A percentile compares a stretch with the other conserved stretches of the same genome.
phyloP scores from a whole-genome alignment of 2,888 invertebrate genomes.

The Eurytoma adleriae region DNA sequence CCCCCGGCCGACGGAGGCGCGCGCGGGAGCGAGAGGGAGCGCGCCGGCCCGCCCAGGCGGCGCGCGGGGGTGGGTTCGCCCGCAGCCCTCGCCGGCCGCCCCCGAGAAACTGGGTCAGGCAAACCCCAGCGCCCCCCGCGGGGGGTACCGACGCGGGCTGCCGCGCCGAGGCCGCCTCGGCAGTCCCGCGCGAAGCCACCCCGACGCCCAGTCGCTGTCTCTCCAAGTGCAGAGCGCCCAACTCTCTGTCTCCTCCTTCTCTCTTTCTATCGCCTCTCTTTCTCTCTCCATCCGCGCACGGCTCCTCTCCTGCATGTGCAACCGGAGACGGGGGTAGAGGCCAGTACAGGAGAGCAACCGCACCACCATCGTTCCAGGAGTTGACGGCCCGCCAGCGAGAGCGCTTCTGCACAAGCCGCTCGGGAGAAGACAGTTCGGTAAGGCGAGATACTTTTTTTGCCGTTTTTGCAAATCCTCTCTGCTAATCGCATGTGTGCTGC shows the following conservation, averaged over 20 bases:
- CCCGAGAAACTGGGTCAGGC: constrained; percentile 69
- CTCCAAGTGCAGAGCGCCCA: constrained; percentile 12
- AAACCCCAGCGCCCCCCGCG: constrained; percentile 50
- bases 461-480: no score
- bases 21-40: neutral
- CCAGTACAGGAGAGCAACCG: neutral
- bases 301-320: neutral
- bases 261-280: constrained; percentile 9
- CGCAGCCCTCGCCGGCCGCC: constrained; percentile 29
- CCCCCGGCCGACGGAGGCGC: constrained; percentile 62
- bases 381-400: neutral
- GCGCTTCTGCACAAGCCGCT: neutral
- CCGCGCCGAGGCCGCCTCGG: constrained; percentile 61
- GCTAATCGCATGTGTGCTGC: no score
- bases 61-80: constrained; percentile 35
- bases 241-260: constrained; percentile 3
- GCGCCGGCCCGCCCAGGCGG: constrained; percentile 55
- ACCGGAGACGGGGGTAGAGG: neutral
- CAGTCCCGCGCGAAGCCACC: constrained; percentile 74
- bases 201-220: constrained; percentile 68
- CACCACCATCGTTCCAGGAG: neutral
- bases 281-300: neutral
- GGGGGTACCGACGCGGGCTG: constrained; percentile 60
- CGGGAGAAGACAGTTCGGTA: no score
- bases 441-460: no score